phyloP scores from a whole-genome alignment of 2,113 vertebrate genomes.

The Phalacrocorax carbo region DNA sequence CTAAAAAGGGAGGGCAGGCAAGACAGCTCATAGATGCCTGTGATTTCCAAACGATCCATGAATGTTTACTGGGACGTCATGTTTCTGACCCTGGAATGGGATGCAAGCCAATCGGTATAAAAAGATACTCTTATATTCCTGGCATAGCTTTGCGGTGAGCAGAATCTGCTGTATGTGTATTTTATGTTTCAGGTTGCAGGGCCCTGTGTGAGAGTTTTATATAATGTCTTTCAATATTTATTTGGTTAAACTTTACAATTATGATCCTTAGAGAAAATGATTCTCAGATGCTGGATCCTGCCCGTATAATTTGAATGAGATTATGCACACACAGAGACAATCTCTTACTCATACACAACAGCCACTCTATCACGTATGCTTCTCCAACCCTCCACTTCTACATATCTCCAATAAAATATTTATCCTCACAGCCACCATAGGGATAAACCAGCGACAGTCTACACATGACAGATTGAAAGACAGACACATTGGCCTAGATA shows the following conservation, averaged over 20 bases:
- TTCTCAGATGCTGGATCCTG: constrained; percentile 53
- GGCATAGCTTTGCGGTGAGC: constrained; percentile 44
- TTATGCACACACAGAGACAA: constrained; percentile 9
- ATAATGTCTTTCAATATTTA: constrained; percentile 66
- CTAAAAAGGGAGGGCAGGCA: constrained; percentile 1
- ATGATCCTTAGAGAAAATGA: constrained; percentile 61
- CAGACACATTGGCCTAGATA: neutral
- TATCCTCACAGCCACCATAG: neutral
- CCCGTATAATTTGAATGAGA: constrained; percentile 38
- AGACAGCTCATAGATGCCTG: constrained; percentile 35
- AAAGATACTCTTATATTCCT: constrained; percentile 68
- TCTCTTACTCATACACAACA: neutral
- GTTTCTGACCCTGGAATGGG: constrained; percentile 57
- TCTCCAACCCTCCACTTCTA: neutral
- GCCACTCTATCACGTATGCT: neutral
- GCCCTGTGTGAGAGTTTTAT: constrained; percentile 58
- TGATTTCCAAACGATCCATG: constrained; percentile 45
- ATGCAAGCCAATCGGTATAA: constrained; percentile 62
- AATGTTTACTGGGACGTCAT: constrained; percentile 63
- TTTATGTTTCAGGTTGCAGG: constrained; percentile 64
- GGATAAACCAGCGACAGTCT: neutral
- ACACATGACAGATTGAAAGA: neutral
- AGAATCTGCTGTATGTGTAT: constrained; percentile 59
- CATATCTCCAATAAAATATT: neutral
- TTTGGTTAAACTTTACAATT: constrained; percentile 63